A percentile compares a stretch with the other conserved stretches of the same genome.
Conservation (phyloP, 2,797 vertebrate genomes). For the Brotula barbata region DNA sequence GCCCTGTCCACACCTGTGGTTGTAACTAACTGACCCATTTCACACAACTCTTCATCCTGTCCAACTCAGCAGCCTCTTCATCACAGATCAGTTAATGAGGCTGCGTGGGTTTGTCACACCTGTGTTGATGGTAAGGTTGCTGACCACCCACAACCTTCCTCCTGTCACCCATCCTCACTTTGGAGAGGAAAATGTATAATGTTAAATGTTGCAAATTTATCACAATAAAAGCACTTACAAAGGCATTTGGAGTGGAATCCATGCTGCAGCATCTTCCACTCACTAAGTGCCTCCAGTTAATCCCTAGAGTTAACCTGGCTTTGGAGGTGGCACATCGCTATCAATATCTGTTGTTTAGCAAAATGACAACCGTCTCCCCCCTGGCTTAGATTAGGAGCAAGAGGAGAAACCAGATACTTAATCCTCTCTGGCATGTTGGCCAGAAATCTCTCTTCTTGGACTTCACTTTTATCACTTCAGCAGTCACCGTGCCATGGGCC, state of each 20-base stretch:
- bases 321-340: slow-evolving; percentile 61
- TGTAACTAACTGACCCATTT: slow-evolving; percentile 69
- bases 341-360: slow-evolving; percentile 64
- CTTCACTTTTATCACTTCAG: slow-evolving; percentile 73
- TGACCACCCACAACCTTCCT: slow-evolving; percentile 68
- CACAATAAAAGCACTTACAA: slow-evolving; percentile 50
- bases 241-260: slow-evolving; percentile 54
- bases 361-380: slow-evolving; percentile 62
- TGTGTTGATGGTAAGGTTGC: slow-evolving; percentile 28
- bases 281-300: slow-evolving; percentile 70
- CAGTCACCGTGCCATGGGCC: slow-evolving; percentile 40
- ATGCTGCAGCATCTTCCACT: slow-evolving; percentile 60
- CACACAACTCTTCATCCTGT: slow-evolving; percentile 53
- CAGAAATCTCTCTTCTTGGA: slow-evolving; percentile 63
- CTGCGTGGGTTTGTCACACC: slow-evolving; percentile 51
- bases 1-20: slow-evolving; percentile 70
- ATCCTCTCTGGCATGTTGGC: slow-evolving; percentile 70
- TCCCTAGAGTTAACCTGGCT: slow-evolving; percentile 73
- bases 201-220: slow-evolving; percentile 36
- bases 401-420: slow-evolving; percentile 72
- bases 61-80: slow-evolving; percentile 76
- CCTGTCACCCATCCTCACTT: slow-evolving; percentile 27
- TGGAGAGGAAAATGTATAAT: slow-evolving; percentile 9
- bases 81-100: slow-evolving; percentile 53
- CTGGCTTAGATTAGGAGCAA: slow-evolving; percentile 67